Evolutionary conservation across 2,797 vertebrate genomes (phyloP), one percentile per base, ranked within the genome.

Genomic region (Pangasius larnaudii): DNA sequence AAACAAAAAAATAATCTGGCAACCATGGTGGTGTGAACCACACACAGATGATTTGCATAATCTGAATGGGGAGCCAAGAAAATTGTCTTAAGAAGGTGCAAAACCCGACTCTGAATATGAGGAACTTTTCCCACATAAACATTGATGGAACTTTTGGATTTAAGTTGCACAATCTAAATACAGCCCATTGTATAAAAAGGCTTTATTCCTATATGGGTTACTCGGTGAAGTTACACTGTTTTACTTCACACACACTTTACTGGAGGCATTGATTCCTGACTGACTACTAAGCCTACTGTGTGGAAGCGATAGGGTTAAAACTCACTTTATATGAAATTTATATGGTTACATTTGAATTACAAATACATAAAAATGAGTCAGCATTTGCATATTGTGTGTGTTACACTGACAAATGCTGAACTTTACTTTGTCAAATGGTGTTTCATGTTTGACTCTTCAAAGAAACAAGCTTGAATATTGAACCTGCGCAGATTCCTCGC

Each of bases 401-500:
- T 46, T 72, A 33, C 8, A 0, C 5, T 42, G 71, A 72, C 39
- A 33, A 67, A 67, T 67, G 33, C 14, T 16, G n/a, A 67, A 33
- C 65, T 39, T 69, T 30, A 14, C 14, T 67, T 8, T 10, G 18
- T 36, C 36, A 36, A 63, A 63, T 30, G 13, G 63, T 33, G 63
- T 67, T 67, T 67, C 63, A 30, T 67, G 63, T 27, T 36, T 36
- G 30, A 65, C 27, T 30, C 61, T 30, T 65, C 14, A 69, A 36
- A 69, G 30, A 18, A 36, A 18, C 30, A 33, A 18, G 30, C 16
- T 69, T 69, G 36, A 18, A 69, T 36, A 33, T 22, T 71, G 33
- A 71, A 19, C 69, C 46, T 11, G 36, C 22, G 19, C 36, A 72
- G 56, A 77, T 30, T 13, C 71, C 74, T 88, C 85, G 75, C 81